Conservation (phyloP, 2,888 invertebrate genomes). For the Fragum fragum region DNA sequence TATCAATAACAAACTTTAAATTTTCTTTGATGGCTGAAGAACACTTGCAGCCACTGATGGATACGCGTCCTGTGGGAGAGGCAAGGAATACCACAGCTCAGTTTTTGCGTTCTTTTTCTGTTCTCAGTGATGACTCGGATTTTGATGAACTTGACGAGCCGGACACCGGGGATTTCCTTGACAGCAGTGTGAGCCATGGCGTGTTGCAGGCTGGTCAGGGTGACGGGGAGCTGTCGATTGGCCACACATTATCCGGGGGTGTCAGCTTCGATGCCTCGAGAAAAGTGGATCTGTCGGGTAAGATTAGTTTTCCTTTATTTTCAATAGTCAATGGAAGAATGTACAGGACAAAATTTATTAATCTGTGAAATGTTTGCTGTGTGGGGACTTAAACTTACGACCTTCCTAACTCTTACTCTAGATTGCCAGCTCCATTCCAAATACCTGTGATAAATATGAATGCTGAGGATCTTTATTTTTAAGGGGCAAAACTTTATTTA, state of each 20-base stretch:
- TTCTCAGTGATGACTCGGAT: conserved; percentile 75
- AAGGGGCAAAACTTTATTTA: no score
- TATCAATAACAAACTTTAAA: neutral
- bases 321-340: neutral
- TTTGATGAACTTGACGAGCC: conserved; percentile 75
- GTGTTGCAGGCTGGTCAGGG: neutral
- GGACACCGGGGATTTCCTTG: conserved; percentile 59
- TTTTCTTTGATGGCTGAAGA: conserved; percentile 29
- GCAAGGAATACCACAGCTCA: conserved; percentile 64
- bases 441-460: no score
- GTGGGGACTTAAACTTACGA: no score
- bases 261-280: conserved; percentile 10
- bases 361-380: no score
- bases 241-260: conserved; percentile 15
- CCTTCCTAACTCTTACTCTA: no score
- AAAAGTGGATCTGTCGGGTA: conserved; percentile 2
- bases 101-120: conserved; percentile 74
- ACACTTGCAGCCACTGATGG: conserved; percentile 54
- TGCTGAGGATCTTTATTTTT: no score
- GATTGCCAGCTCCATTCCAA: no score
- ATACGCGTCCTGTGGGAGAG: conserved; percentile 40
- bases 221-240: neutral
- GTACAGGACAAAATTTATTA: no score
- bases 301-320: neutral
- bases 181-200: conserved; percentile 12